Percentiles rank a stretch among this genome's conserved stretches.
Evolutionary conservation across 2,888 invertebrate species (phyloP).

Genomic region (Bhutanitis thaidina): DNA sequence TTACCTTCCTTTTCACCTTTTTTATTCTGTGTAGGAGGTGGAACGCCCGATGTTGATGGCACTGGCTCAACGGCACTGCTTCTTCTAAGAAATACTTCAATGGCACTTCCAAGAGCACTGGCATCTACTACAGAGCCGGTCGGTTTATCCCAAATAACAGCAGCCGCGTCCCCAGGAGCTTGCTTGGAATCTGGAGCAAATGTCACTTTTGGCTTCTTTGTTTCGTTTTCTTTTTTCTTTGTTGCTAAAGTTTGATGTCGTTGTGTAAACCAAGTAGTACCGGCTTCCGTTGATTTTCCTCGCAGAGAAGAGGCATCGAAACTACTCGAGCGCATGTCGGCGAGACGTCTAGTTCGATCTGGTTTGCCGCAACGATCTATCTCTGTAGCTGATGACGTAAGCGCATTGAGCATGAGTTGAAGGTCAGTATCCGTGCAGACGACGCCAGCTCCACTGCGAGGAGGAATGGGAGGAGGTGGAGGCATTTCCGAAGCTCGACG

Average conservation of each 20-base stretch:
- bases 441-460: slow-evolving; percentile 78
- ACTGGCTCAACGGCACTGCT: slow-evolving; percentile 71
- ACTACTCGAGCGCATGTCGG: slow-evolving; percentile 89
- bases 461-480: slow-evolving; percentile 70
- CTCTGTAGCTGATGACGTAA: slow-evolving; percentile 90
- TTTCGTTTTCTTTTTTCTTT: slow-evolving; percentile 76
- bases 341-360: slow-evolving; percentile 80
- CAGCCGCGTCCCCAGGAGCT: slow-evolving; percentile 77
- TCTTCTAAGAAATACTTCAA: slow-evolving; percentile 88
- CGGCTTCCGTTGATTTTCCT: slow-evolving; percentile 62
- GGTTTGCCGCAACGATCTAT: slow-evolving; percentile 84
- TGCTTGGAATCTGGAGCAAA: slow-evolving; percentile 82
- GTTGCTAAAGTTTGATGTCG: slow-evolving; percentile 88
- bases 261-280: slow-evolving; percentile 88
- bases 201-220: slow-evolving; percentile 75
- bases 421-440: slow-evolving; percentile 91
- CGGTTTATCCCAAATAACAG: slow-evolving; percentile 87
- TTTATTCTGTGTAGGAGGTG: slow-evolving; percentile 24
- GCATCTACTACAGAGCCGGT: slow-evolving; percentile 90
- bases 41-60: slow-evolving; percentile 45
- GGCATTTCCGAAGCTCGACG: slow-evolving; percentile 89
- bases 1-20: slow-evolving; percentile 38
- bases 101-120: slow-evolving; percentile 89
- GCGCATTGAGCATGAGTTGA: slow-evolving; percentile 87
- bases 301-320: slow-evolving; percentile 89